Evolutionary conservation across 2,888 invertebrate species (phyloP).

Genomic region (Homarus gammarus): DNA sequence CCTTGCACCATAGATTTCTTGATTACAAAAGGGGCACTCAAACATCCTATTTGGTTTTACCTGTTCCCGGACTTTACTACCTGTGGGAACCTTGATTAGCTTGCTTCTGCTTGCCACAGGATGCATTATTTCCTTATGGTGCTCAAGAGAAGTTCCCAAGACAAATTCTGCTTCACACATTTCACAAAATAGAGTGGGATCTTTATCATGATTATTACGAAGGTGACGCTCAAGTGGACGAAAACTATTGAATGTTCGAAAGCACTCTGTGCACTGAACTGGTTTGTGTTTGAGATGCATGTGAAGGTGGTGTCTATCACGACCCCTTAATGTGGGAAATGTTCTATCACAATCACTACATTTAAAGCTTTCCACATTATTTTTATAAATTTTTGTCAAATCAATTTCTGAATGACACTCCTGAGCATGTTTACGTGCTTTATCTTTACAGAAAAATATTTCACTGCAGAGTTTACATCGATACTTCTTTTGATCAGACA

Average conservation of each 20-base stretch:
- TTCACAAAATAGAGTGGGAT: slow-evolving; percentile 60
- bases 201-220: slow-evolving; percentile 51
- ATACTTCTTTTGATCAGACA: slow-evolving; percentile 38
- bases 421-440: slow-evolving; percentile 57
- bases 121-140: slow-evolving; percentile 63
- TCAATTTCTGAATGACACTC: slow-evolving; percentile 22
- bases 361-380: slow-evolving; percentile 25
- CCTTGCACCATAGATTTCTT: slow-evolving; percentile 43
- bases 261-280: slow-evolving; percentile 63
- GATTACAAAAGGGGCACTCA: slow-evolving; percentile 61
- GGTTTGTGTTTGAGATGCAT: slow-evolving; percentile 67
- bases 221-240: slow-evolving; percentile 64
- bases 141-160: slow-evolving; percentile 58
- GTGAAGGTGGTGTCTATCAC: slow-evolving; percentile 61
- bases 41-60: slow-evolving; percentile 38
- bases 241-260: slow-evolving; percentile 55
- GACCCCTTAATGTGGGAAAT: slow-evolving; percentile 62
- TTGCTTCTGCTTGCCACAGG: slow-evolving; percentile 35
- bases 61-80: slow-evolving; percentile 14
- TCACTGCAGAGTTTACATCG: slow-evolving; percentile 61
- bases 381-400: background rate
- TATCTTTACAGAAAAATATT: slow-evolving; percentile 30
- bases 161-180: slow-evolving; percentile 71
- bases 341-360: slow-evolving; percentile 61
- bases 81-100: background rate